Percentiles rank a stretch among this genome's conserved stretches.
Conservation (phyloP, 2,888 invertebrate genomes). For the Xanthia togata region DNA sequence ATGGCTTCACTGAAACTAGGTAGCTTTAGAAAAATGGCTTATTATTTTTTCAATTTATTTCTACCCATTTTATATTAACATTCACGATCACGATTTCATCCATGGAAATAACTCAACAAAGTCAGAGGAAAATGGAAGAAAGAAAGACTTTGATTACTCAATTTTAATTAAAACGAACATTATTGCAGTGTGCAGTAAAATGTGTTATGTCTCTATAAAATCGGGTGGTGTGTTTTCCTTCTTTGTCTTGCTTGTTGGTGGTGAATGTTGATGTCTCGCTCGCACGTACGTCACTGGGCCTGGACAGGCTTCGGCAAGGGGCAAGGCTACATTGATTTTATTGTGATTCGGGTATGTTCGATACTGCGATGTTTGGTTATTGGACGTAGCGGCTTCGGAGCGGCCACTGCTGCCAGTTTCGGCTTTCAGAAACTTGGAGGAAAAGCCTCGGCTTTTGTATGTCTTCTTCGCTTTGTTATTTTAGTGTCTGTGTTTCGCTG, state of each 20-base stretch:
- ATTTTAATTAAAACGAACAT: slow-evolving; percentile 74
- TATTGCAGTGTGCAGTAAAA: slow-evolving; percentile 73
- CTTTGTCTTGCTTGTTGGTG: slow-evolving; percentile 56
- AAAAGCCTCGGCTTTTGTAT: slow-evolving; percentile 30
- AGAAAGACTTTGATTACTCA: slow-evolving; percentile 54
- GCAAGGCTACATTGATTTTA: slow-evolving; percentile 79
- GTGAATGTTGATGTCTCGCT: slow-evolving; percentile 60
- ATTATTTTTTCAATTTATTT: slow-evolving; percentile 45
- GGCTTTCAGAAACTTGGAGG: slow-evolving; percentile 45
- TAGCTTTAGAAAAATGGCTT: slow-evolving; percentile 14
- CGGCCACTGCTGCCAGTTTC: slow-evolving; percentile 43
- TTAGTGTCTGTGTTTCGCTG: slow-evolving; percentile 29
- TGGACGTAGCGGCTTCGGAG: slow-evolving; percentile 40
- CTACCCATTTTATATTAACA: slow-evolving; percentile 43
- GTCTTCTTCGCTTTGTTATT: slow-evolving; percentile 44
- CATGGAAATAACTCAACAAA: slow-evolving; percentile 37
- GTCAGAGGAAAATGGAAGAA: slow-evolving; percentile 50
- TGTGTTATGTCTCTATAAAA: slow-evolving; percentile 74
- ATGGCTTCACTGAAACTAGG: not conserved
- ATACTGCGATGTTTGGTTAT: slow-evolving; percentile 60
- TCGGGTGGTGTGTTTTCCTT: slow-evolving; percentile 60
- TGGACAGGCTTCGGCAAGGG: slow-evolving; percentile 73
- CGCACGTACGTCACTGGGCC: slow-evolving; percentile 64
- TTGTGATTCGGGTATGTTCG: slow-evolving; percentile 66
- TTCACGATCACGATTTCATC: slow-evolving; percentile 25